Evolutionary conservation across 2,113 vertebrate genomes (phyloP).

Genomic region (Pterocles gutturalis): DNA sequence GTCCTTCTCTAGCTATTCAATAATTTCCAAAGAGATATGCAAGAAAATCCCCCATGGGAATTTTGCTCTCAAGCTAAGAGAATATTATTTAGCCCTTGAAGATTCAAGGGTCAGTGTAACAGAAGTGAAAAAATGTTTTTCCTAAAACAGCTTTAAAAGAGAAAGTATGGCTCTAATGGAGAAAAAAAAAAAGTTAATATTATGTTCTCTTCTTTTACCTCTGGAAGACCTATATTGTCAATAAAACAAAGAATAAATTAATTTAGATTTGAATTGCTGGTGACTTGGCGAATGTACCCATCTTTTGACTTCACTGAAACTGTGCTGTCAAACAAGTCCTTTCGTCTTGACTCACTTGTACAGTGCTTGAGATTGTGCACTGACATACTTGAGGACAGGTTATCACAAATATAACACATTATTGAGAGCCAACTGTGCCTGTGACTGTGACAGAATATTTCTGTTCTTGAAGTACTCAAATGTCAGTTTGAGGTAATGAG

Average conservation of each 20-base stretch:
- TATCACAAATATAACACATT: slow-evolving; percentile 13
- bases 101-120: neutral
- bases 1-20: neutral
- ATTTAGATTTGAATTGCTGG: neutral
- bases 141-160: neutral
- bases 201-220: neutral
- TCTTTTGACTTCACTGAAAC: neutral
- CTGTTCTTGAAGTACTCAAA: neutral
- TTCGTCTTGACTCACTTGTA: neutral
- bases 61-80: slow-evolving; percentile 23
- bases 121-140: neutral
- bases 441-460: slow-evolving; percentile 27
- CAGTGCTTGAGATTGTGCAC: neutral
- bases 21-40: slow-evolving; percentile 10
- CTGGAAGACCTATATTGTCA: neutral
- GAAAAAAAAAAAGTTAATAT: neutral
- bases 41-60: neutral
- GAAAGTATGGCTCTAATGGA: neutral
- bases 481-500: slow-evolving; percentile 3
- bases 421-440: slow-evolving; percentile 28
- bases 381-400: neutral
- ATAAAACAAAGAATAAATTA: neutral
- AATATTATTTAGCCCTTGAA: slow-evolving; percentile 21
- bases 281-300: neutral
- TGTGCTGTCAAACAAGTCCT: neutral